Base-by-base conservation (phyloP, 2,888 invertebrate species). In the Lasioglossum calceatum region DNA sequence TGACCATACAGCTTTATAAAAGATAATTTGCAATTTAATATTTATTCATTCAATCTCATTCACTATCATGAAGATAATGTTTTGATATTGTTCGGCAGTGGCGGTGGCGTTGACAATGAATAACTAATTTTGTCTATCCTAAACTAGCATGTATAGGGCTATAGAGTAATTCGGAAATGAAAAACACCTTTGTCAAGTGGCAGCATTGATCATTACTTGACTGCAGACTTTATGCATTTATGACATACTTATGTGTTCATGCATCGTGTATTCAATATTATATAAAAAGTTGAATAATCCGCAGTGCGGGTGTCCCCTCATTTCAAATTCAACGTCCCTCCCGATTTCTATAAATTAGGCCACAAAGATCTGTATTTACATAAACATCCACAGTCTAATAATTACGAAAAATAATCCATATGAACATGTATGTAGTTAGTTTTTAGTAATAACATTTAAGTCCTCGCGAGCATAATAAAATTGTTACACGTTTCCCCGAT, bases 111-210 rank as follows among this genome's bases (percentile, higher is more conserved):
- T 70, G n/a, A 75, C 61, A 74, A 70, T 44, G 44, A 61, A 79
- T 84, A 87, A 81, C 74, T 81, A 85, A 77, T 27, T 77, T 75
- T 84, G 77, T 64, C 71, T 27, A 72, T 79, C 71, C 23, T 75
- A 61, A 84, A 54, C 61, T 84, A 72, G 42, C 54, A 64, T 42
- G 14, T 79, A 39, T 42, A 64, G n/a, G 14, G n/a, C 12, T 71
- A 42, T 42, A 71, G 71, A 71, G 42, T 71, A 71, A 71, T 71
- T 71, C 14, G n/a, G 42, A 71, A 42, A 39, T 77, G 71, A 61
- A 42, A 61, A 77, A 32, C 50, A 12, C 42, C 42, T 81, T 79
- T n/a, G 71, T 42, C n/a, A 70, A 36, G 70, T 42, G 70, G 42
- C 5, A 39, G 70, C 42, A 70, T n/a, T 42, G 70, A 39, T 70